A percentile compares a stretch with the other conserved stretches of the same genome.
phyloP scores from a whole-genome alignment of 2,797 vertebrate species.

The Neosilurus mollespiculum region DNA sequence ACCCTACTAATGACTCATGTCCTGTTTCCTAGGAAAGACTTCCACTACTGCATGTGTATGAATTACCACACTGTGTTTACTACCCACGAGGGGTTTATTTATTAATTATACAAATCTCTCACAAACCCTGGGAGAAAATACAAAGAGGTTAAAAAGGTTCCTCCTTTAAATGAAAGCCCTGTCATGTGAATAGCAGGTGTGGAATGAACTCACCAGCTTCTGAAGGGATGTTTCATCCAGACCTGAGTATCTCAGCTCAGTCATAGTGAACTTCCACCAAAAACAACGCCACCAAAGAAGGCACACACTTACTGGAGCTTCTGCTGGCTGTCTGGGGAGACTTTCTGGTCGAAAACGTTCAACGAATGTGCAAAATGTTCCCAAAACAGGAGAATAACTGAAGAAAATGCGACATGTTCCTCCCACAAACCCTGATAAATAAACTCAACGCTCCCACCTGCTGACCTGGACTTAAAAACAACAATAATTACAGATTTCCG shows the following conservation, averaged over 20 bases:
- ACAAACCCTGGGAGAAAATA: not conserved
- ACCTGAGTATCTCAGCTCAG: conserved; percentile 43
- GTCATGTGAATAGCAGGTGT: too few species aligned
- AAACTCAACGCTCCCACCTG: not conserved
- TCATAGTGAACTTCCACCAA: not conserved
- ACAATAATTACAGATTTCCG: too few species aligned
- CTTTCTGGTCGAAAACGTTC: not conserved
- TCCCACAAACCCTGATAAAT: not conserved
- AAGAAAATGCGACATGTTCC: not conserved
- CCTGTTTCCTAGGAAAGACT: not conserved
- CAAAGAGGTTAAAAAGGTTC: too few species aligned
- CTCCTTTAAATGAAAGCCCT: too few species aligned
- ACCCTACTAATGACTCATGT: not conserved
- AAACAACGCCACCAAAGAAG: not conserved
- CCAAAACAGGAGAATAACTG: not conserved
- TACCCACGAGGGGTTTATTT: not conserved
- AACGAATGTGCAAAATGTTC: not conserved
- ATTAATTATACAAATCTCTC: not conserved
- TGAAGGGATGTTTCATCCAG: conserved; percentile 53
- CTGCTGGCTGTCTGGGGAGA: not conserved
- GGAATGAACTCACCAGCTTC: conserved; percentile 47
- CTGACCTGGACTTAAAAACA: not conserved
- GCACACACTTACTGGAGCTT: not conserved
- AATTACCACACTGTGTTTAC: not conserved
- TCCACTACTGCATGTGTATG: not conserved